A percentile compares a stretch with the other conserved stretches of the same genome.
These are phyloP conservation scores for Apis laboriosa DNA, from an alignment of 1,140 invertebrate genomes.

Conservation along the genomic window DNA sequence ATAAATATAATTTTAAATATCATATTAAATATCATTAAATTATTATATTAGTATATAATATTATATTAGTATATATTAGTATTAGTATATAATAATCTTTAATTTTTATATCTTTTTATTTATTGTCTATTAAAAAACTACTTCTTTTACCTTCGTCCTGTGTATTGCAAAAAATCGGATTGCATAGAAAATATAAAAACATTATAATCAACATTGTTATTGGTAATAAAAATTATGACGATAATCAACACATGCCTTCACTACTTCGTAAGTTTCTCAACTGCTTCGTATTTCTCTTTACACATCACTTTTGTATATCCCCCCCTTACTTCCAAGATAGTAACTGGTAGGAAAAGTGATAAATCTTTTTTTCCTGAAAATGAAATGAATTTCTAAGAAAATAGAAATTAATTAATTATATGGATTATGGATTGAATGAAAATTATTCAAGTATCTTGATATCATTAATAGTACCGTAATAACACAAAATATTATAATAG, in stretches of 20 bases:
- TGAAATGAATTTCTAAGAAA: too few relatives aligned
- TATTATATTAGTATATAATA: not conserved
- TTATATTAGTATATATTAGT: too few relatives aligned
- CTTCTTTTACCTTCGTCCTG: slow-evolving; percentile 18
- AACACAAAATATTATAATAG: too few relatives aligned
- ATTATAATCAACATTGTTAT: not conserved
- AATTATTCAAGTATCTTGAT: too few relatives aligned
- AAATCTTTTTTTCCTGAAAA: too few relatives aligned
- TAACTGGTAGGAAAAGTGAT: not conserved
- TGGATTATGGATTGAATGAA: too few relatives aligned
- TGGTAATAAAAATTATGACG: not conserved
- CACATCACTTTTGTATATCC: slow-evolving; percentile 35
- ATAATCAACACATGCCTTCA: too few relatives aligned
- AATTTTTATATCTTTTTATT: not conserved
- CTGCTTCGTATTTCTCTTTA: not conserved
- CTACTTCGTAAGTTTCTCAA: not conserved
- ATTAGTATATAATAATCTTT: not conserved
- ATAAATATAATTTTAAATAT: not conserved
- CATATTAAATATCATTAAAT: too few relatives aligned
- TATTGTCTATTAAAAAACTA: too few relatives aligned
- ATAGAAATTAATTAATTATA: too few relatives aligned
- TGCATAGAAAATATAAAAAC: not conserved
- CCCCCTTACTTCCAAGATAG: not conserved
- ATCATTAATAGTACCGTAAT: too few relatives aligned
- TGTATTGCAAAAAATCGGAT: not conserved